Percentiles rank a stretch among this genome's conserved stretches.
Conservation (phyloP, 1,140 invertebrate species). For the Hylyphantes graminicola region DNA sequence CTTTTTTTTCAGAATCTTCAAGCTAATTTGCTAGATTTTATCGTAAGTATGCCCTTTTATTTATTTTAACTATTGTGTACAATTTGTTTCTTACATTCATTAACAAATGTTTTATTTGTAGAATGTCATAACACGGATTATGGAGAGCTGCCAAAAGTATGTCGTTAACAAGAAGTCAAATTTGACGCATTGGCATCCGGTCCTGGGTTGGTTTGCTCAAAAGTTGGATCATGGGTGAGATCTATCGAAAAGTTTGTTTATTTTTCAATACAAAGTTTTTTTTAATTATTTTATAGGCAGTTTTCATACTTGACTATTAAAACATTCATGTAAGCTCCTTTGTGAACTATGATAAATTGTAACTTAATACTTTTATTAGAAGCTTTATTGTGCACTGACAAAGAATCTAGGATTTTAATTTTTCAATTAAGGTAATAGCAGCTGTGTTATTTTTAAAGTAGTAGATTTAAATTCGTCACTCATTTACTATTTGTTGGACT, state of each 20-base stretch:
- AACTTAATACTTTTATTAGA: too few relatives aligned
- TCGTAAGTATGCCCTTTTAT: constrained; percentile 65
- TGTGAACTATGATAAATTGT: too few relatives aligned
- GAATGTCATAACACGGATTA: constrained; percentile 81
- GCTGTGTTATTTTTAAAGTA: too few relatives aligned
- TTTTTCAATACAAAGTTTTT: too few relatives aligned
- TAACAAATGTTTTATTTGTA: constrained; percentile 67
- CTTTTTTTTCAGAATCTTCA: constrained; percentile 66
- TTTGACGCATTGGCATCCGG: constrained; percentile 95
- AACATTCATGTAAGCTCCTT: too few relatives aligned
- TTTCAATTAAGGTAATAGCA: too few relatives aligned
- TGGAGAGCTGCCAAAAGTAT: constrained; percentile 87
- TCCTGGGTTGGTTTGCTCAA: constrained; percentile 96
- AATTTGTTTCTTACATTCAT: not conserved
- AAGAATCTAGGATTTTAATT: too few relatives aligned
- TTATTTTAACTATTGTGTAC: not conserved
- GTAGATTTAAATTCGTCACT: too few relatives aligned
- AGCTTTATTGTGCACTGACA: too few relatives aligned
- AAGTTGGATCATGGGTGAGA: constrained; percentile 75
- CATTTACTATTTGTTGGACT: too few relatives aligned
- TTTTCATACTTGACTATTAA: too few relatives aligned
- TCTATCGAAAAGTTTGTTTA: not conserved
- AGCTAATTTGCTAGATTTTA: constrained; percentile 68
- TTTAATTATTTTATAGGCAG: too few relatives aligned
- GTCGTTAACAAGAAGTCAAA: constrained; percentile 87